Percentiles rank a stretch among this genome's conserved stretches.
Evolutionary conservation across 2,113 vertebrate species (phyloP).

Genomic region (Mesembrinibis cayennensis): DNA sequence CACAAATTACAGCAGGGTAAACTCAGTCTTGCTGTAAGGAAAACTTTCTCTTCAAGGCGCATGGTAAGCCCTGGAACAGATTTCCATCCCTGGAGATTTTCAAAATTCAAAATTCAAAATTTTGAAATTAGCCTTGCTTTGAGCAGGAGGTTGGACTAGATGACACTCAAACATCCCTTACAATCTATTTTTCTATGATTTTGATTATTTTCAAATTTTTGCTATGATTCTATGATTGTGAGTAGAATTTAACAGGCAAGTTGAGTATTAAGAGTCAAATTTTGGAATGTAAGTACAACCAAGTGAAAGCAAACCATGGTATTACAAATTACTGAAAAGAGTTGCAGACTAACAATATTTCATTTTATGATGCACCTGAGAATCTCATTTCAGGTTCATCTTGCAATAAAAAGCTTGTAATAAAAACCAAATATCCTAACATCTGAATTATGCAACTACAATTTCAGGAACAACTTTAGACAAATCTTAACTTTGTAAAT

Average conservation of each 20-base stretch:
- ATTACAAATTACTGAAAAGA: not conserved
- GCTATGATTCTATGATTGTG: not conserved
- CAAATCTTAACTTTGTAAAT: conserved; percentile 11
- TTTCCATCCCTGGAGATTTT: not conserved
- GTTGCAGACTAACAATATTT: not conserved
- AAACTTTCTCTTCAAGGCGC: not conserved
- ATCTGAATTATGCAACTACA: not conserved
- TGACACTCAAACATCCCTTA: not conserved
- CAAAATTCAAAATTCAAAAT: not conserved
- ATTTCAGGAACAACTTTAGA: not conserved
- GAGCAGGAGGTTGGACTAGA: not conserved
- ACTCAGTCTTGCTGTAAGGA: not conserved
- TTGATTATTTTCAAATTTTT: not conserved
- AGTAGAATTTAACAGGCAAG: not conserved
- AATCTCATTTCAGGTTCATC: not conserved
- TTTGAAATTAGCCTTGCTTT: not conserved
- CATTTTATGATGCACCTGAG: not conserved
- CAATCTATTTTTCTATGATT: not conserved
- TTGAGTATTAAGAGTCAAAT: not conserved
- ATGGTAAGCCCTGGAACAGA: not conserved
- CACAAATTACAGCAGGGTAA: not conserved
- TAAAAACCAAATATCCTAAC: not conserved
- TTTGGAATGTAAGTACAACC: not conserved
- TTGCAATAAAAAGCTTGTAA: not conserved
- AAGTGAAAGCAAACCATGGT: not conserved